phyloP scores from a whole-genome alignment of 2,888 invertebrate genomes.

The Acanthoscelides obtectus region DNA sequence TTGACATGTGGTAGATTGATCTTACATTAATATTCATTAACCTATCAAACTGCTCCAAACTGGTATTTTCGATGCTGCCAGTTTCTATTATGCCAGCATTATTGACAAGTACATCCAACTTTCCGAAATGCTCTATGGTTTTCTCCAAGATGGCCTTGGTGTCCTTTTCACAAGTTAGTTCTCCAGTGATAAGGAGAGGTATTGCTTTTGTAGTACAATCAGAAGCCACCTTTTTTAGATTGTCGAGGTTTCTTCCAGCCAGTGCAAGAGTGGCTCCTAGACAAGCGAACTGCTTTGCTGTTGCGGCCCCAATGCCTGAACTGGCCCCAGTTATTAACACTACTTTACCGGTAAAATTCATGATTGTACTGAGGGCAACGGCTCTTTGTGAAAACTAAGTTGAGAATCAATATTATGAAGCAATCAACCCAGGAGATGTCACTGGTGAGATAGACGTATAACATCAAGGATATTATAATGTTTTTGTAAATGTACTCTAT shows the following conservation, averaged over 20 bases:
- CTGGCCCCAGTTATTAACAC: conserved; percentile 76
- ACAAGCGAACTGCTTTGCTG: conserved; percentile 70
- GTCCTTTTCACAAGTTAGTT: conserved; percentile 70
- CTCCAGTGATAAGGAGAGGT: conserved; percentile 62
- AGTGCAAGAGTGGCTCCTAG: conserved; percentile 71
- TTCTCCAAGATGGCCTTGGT: conserved; percentile 66
- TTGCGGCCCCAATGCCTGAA: conserved; percentile 81
- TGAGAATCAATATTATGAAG: neutral
- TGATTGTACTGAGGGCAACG: neutral
- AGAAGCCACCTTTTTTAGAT: conserved; percentile 58
- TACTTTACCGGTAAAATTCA: conserved; percentile 63
- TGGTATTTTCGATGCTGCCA: conserved; percentile 82
- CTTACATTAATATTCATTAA: conserved; percentile 88
- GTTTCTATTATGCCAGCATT: conserved; percentile 65
- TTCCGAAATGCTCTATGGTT: conserved; percentile 69
- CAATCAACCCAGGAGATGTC: neutral
- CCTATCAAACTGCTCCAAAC: conserved; percentile 81
- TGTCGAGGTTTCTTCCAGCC: conserved; percentile 66
- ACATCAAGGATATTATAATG: neutral
- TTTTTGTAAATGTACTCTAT: neutral
- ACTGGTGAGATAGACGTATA: neutral
- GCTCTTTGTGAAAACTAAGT: neutral
- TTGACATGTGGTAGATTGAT: conserved; percentile 75
- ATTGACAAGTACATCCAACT: conserved; percentile 80
- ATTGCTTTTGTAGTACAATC: conserved; percentile 49